Evolutionary conservation across 2,113 vertebrate genomes (phyloP), one percentile per base, ranked within the genome.

Genomic region (Lampris megalopsis): DNA sequence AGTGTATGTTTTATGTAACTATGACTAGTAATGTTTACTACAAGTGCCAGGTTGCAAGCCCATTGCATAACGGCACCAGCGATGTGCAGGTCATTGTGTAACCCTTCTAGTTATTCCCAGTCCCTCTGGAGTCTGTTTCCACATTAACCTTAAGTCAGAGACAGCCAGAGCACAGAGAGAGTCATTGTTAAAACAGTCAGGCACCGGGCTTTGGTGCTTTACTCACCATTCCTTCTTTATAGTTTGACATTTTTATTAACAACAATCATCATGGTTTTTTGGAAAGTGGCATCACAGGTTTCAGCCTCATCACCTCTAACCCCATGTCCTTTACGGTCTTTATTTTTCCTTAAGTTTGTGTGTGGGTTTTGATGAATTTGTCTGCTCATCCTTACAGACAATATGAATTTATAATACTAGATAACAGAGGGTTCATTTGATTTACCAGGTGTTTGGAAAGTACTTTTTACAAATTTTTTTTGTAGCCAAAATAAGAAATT

Each of bases 11-110:
- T 92, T 91, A 80, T 59, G 73, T 69, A 90, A 91, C 69, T 1
- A 8, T 1, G 40, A 11, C 45, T 38, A 4, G 42, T 40, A 35
- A 3, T 87, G 80, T 93, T 91, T 89, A 91, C 86, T 73, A 79
- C 73, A 73, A 78, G 52, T n/a, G 43, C 57, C 56, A 61, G 68
- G 56, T 83, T 83, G 38, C 78, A 84, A 68, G 63, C 1, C 9
- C 38, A 50, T 83, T 89, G 86, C 71, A 80, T 57, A 81, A 89
- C 83, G 52, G 63, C 57, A 47, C 9, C 63, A 0, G 8, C 52
- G 6, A 3, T 63, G 62, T 72, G 75, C 75, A 72, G 45, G 58
- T 79, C 71, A 40, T 89, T 90, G 66, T 77, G 80, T 60, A 88
- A 88, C 77, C n/a, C 63, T 75, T 45, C 37, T 56, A 49, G 62